Conservation (phyloP, 2,113 vertebrate species). For the Pollimyrus isidori region DNA sequence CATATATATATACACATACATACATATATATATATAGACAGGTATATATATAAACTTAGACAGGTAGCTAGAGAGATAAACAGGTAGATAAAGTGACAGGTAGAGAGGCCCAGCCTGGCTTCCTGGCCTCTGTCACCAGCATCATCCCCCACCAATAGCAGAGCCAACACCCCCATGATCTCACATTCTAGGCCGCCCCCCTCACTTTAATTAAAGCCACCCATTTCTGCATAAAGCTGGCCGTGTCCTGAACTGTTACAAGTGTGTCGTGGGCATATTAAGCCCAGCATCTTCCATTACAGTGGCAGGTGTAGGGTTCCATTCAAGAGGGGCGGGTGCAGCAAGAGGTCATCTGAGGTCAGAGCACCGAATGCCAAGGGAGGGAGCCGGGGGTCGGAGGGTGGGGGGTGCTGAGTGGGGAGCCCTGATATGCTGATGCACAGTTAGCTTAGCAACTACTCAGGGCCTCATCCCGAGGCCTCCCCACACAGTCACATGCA, state of each 20-base stretch:
- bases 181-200: constrained; percentile 40
- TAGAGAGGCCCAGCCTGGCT: neutral
- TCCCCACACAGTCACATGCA: neutral
- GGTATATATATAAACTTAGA: neutral
- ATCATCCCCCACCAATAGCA: neutral
- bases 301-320: neutral
- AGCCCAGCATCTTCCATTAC: neutral
- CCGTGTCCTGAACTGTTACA: constrained; percentile 36
- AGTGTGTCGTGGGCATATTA: constrained; percentile 32
- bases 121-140: neutral
- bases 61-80: neutral
- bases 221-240: constrained; percentile 33
- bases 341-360: neutral
- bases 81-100: neutral
- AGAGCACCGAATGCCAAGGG: neutral
- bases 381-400: neutral
- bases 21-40: neutral
- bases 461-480: neutral
- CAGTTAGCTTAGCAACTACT: neutral
- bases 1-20: no score
- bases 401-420: neutral
- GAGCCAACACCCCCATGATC: constrained; percentile 29
- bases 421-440: neutral
- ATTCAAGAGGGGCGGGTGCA: neutral
- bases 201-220: constrained; percentile 45